Percentiles rank a stretch among this genome's conserved stretches.
Conservation (phyloP, 1,140 invertebrate species). For the Papilio dardanus region DNA sequence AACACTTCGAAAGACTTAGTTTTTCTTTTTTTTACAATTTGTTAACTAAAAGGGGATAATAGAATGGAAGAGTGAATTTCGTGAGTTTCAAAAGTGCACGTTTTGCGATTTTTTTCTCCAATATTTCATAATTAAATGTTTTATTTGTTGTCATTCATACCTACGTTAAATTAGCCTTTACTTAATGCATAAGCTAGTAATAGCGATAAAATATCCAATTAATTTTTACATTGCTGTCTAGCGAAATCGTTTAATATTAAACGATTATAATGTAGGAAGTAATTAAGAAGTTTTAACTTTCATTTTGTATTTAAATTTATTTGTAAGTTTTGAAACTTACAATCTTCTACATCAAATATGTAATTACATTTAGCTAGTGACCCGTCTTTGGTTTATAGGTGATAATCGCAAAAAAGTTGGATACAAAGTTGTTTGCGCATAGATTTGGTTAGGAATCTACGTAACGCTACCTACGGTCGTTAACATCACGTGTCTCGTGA, state of each 20-base stretch:
- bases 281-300: neutral
- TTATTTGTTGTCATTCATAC: too few species aligned
- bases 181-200: neutral
- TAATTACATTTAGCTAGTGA: neutral
- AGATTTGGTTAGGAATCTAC: constrained; percentile 56
- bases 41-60: too few species aligned
- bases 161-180: too few species aligned
- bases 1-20: too few species aligned
- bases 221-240: neutral
- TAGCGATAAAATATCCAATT: neutral
- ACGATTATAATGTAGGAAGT: neutral
- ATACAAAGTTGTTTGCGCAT: constrained; percentile 48
- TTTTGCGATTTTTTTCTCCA: too few species aligned
- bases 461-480: constrained; percentile 63
- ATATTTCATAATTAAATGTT: too few species aligned
- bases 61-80: too few species aligned
- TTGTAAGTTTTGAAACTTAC: neutral
- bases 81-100: too few species aligned
- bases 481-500: constrained; percentile 70
- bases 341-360: neutral
- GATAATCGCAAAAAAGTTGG: neutral
- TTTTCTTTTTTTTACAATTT: too few species aligned
- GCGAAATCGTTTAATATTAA: neutral
- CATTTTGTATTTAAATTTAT: neutral
- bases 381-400: neutral